Evolutionary conservation across 2,797 vertebrate genomes (phyloP), one percentile per base, ranked within the genome.

Genomic region (Enoplosus armatus): DNA sequence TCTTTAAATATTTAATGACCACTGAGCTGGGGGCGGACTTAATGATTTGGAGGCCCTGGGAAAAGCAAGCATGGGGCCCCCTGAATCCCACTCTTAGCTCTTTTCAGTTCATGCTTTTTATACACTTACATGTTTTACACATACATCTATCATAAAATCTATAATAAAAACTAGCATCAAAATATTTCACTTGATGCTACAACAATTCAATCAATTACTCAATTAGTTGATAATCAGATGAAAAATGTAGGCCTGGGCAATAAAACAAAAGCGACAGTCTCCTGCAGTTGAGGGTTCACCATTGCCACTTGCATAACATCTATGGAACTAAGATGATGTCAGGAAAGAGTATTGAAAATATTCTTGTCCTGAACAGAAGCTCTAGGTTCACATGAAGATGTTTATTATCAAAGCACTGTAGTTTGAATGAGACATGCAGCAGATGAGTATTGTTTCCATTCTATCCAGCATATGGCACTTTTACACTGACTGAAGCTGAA

Each of bases 261-360:
- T n/a, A n/a, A n/a, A n/a, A n/a, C n/a, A n/a, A n/a, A n/a, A n/a
- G n/a, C n/a, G n/a, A n/a, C n/a, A 48, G 41, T 10, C 35, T 15
- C 31, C 31, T 31, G 31, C 31, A 4, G 31, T 31, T 29, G 7
- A 53, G 64, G 31, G 16, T 16, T 39, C 27, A 37, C 37, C 29
- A 14, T n/a, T 10, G n/a, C 7, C 26, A 9, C 26, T 72, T 72
- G 24, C 53, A 5, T 31, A 66, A 83, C 55, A 66, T 53, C 22
- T 27, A 4, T 39, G 3, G 14, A 45, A 37, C 15, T 27, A 33
- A 15, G 9, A 26, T 22, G 10, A 50, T 27, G 43, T 26, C 16
- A 35, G 26, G 35, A 55, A 16, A 45, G 45, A 41, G 39, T 70
- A 12, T 20, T 10, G 20, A 26, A 56, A 64, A 45, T 15, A 9